Base-by-base conservation (phyloP, 2,888 invertebrate genomes). In the Phengaris alcon region DNA sequence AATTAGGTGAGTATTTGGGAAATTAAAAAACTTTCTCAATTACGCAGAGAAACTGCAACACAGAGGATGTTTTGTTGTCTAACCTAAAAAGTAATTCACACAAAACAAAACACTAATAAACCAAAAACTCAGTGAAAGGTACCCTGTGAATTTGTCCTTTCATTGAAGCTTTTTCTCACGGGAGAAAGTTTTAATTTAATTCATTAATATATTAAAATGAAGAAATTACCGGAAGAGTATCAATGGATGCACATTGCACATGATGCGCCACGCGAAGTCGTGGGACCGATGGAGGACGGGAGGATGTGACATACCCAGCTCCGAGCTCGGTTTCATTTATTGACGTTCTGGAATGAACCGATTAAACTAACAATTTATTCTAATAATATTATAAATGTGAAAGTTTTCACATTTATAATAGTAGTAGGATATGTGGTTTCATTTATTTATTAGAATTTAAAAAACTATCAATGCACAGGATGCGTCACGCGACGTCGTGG, bases 151-250 rank as follows among this genome's bases (percentile, higher is more conserved):
- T 6, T 1, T 69, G 46, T 48, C 48, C 46, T 69, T 48, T 69
- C 69, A 69, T 48, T 48, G 46, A 22, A 69, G n/a, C 48, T 48
- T 69, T 69, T 69, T 69, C 69, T 15, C 69, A 69, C 69, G 69
- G 48, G 46, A 69, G 69, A 69, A 69, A 69, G 69, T 69, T 69
- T 68, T 69, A 69, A 69, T 69, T 69, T 69, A 48, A 69, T 69
- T 69, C 69, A 69, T 69, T 69, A 35, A 64, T 48, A 68, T 55
- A 64, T 69, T 69, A 10, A 69, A 69, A 69, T 69, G 15, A 15
- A 48, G 15, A 69, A 48, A 69, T 69, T 69, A 48, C 69, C 69
- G 69, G 69, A 48, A 69, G 35, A 35, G 35, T 64, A 48, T 48
- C 46, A 15, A 69, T 48, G 46, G 55, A 13, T 48, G 48, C 48